phyloP scores from a whole-genome alignment of 2,797 vertebrate species.

The Fratercula arctica region DNA sequence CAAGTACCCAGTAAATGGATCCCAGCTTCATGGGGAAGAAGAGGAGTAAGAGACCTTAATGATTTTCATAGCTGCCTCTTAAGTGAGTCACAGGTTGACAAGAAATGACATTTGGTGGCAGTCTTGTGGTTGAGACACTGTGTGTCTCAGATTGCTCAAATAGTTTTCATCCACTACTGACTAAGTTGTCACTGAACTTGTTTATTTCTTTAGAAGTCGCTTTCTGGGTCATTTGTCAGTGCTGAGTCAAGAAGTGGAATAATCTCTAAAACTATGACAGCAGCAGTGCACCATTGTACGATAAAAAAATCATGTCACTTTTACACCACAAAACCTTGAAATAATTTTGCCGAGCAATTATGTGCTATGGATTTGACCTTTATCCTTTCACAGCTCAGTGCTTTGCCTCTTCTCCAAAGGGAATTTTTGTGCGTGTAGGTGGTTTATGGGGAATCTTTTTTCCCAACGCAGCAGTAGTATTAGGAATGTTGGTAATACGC shows the following conservation, averaged over 20 bases:
- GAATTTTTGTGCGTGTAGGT: not conserved
- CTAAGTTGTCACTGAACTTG: slow-evolving; percentile 8
- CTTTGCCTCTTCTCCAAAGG: not conserved
- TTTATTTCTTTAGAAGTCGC: not conserved
- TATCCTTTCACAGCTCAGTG: not conserved
- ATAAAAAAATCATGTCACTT: slow-evolving; percentile 17
- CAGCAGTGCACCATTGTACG: not conserved
- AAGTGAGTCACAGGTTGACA: slow-evolving; percentile 1
- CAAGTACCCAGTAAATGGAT: not conserved
- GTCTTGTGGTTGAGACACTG: not conserved
- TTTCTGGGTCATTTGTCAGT: not conserved
- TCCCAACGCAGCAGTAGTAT: not conserved
- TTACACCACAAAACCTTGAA: slow-evolving; percentile 19
- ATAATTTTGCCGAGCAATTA: not conserved
- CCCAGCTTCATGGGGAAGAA: not conserved
- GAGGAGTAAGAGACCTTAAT: not conserved
- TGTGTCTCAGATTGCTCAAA: not conserved
- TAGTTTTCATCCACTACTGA: not conserved
- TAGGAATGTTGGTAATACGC: not conserved
- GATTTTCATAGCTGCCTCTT: not conserved
- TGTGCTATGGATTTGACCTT: not conserved
- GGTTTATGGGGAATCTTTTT: not conserved
- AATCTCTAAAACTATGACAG: not conserved
- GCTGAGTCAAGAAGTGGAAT: not conserved
- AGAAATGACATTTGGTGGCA: slow-evolving; percentile 14